These are phyloP conservation scores for Aphrophora alni DNA, from an alignment of 2,888 invertebrate genomes.

Conservation along the genomic window DNA sequence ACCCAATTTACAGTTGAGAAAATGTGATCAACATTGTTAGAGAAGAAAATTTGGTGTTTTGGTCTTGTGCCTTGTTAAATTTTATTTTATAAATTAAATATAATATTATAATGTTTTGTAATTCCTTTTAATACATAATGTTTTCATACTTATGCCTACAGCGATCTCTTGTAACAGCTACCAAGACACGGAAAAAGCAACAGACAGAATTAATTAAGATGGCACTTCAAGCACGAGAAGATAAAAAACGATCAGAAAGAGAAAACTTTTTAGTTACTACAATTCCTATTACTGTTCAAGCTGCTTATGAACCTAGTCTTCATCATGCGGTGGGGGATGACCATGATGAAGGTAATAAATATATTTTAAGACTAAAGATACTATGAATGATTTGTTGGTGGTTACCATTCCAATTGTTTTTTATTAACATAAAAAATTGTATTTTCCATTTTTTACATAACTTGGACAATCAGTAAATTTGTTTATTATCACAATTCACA, in stretches of 20 bases:
- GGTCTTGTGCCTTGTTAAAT: no score
- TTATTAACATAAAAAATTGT: no score
- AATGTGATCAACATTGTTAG: no score
- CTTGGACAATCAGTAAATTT: no score
- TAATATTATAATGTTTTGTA: no score
- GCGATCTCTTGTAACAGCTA: conserved; percentile 96
- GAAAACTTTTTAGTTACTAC: conserved; percentile 96
- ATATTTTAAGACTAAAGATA: background rate
- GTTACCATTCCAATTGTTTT: background rate
- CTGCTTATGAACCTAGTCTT: conserved; percentile 93
- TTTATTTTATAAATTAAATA: no score
- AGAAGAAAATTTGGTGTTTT: no score
- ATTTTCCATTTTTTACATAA: no score
- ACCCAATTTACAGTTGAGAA: no score
- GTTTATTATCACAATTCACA: no score
- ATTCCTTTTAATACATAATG: no score
- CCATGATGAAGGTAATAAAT: conserved; percentile 75
- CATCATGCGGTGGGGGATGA: conserved; percentile 88
- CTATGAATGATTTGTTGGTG: no score
- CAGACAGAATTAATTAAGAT: conserved; percentile 97
- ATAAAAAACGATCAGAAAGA: conserved; percentile 91
- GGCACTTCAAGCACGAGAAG: conserved; percentile 94
- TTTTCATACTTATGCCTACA: conserved; percentile 58
- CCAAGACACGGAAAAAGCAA: conserved; percentile 97
- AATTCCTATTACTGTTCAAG: conserved; percentile 93